Base-by-base conservation (phyloP, 2,797 vertebrate species). In the Spinus olivaceus region DNA sequence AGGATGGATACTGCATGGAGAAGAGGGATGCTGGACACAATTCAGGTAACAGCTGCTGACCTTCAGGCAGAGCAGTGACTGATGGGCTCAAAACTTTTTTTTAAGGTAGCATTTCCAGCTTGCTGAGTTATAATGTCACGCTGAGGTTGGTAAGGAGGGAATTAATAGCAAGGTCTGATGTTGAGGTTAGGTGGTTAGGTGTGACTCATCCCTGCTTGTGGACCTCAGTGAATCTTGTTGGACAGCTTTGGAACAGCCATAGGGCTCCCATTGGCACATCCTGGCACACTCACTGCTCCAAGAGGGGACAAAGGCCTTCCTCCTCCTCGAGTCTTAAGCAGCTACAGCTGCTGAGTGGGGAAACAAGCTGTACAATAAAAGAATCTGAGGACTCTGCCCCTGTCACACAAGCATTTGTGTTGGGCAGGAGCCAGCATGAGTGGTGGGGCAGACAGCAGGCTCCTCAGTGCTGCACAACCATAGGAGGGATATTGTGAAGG, bases 151-250 rank as follows among this genome's bases (percentile, higher is more conserved):
- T 39, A 64, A 73, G 57, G 53, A 86, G 35, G 35, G 23, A 67
- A 92, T 88, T 72, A 79, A 84, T 72, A 74, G 42, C 57, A 66
- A 87, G 61, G 39, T 49, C 65, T 61, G 61, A 46, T 63, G 28
- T 30, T 74, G 53, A 61, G 61, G 39, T 81, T 47, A 46, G 85
- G 25, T 46, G 41, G 17, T 76, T 63, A 72, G 35, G 7, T 28
- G 37, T 80, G 53, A 79, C 35, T 95, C 66, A 63, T 60, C 53
- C 37, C 32, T 66, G 32, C 33, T 53, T 9, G 2, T 15, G 37
- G 53, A 33, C 54, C 61, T 72, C 67, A 28, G 5, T 69, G 44
- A 32, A 86, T 64, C 39, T 44, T 66, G 30, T 15, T 70, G 24
- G 19, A 80, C 65, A 66, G 28, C 12, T 78, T 86, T 44, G 1